Percentiles rank a stretch among this genome's conserved stretches.
phyloP scores from a whole-genome alignment of 2,888 invertebrate genomes.

The Crossocerus cetratus region DNA sequence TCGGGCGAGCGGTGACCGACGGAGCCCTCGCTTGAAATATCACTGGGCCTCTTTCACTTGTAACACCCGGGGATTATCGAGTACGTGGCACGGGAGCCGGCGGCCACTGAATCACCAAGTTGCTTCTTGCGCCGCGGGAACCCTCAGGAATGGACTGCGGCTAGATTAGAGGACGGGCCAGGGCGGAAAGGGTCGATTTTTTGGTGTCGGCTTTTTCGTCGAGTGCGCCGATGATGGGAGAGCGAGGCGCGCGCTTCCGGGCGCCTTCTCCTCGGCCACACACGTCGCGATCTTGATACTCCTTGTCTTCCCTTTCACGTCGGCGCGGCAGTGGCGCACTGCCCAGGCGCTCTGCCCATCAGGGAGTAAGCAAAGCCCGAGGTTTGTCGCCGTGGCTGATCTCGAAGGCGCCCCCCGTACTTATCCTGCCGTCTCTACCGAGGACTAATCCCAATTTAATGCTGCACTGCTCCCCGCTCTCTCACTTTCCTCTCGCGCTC shows the following conservation, averaged over 20 bases:
- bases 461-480: slow-evolving; percentile 35
- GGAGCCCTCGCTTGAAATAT: slow-evolving; percentile 26
- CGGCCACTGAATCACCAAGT: no score
- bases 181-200: neutral
- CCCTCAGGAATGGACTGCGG: no score
- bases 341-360: slow-evolving; percentile 51
- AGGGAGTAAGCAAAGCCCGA: slow-evolving; percentile 46
- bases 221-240: slow-evolving; percentile 29
- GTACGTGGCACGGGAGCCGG: no score
- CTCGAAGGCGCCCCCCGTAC: slow-evolving; percentile 47
- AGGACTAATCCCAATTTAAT: slow-evolving; percentile 61
- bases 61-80: no score
- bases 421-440: slow-evolving; percentile 42
- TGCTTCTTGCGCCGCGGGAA: no score
- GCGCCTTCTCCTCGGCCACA: slow-evolving; percentile 65
- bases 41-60: slow-evolving; percentile 4
- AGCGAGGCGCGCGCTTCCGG: slow-evolving; percentile 47
- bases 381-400: slow-evolving; percentile 56
- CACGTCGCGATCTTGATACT: slow-evolving; percentile 66
- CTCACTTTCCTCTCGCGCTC: slow-evolving; percentile 14
- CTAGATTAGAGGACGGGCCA: no score
- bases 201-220: neutral
- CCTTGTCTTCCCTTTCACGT: slow-evolving; percentile 52
- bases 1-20: neutral
- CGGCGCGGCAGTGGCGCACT: slow-evolving; percentile 41